These are phyloP conservation scores for Siderastrea siderea DNA, from an alignment of 92 coral and sea anemone genomes.

Conservation along the genomic window DNA sequence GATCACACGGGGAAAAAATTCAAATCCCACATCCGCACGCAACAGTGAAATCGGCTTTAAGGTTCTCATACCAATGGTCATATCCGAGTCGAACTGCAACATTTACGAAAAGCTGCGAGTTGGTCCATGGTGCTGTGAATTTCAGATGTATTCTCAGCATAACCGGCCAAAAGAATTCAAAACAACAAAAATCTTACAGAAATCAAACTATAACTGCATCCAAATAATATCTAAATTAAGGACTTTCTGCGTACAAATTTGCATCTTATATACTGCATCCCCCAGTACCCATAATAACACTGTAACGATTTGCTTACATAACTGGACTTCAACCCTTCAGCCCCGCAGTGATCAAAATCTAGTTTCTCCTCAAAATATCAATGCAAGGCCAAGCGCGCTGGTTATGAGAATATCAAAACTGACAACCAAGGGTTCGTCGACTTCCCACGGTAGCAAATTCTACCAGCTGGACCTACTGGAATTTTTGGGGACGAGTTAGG, in stretches of 20 bases:
- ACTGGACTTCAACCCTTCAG: conserved; percentile 10
- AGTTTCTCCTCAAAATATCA: neutral
- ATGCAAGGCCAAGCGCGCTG: too few species aligned
- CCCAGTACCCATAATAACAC: neutral
- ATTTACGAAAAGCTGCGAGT: too few species aligned
- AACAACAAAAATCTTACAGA: neutral
- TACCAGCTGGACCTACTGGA: neutral
- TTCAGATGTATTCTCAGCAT: too few species aligned
- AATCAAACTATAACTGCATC: neutral
- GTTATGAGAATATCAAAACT: neutral
- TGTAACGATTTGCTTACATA: neutral
- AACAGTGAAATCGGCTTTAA: too few species aligned
- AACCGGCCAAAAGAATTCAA: too few species aligned
- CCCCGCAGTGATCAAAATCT: conserved; percentile 3
- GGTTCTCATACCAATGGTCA: too few species aligned
- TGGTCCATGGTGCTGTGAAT: too few species aligned
- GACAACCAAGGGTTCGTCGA: neutral
- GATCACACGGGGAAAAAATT: too few species aligned
- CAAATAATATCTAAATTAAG: neutral
- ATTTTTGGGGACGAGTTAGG: neutral
- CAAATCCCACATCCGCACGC: too few species aligned
- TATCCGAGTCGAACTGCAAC: too few species aligned
- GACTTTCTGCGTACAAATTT: neutral
- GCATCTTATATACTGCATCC: neutral
- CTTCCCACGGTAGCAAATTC: neutral